Conservation (phyloP, 2,888 invertebrate genomes). For the Aphrophora alni region DNA sequence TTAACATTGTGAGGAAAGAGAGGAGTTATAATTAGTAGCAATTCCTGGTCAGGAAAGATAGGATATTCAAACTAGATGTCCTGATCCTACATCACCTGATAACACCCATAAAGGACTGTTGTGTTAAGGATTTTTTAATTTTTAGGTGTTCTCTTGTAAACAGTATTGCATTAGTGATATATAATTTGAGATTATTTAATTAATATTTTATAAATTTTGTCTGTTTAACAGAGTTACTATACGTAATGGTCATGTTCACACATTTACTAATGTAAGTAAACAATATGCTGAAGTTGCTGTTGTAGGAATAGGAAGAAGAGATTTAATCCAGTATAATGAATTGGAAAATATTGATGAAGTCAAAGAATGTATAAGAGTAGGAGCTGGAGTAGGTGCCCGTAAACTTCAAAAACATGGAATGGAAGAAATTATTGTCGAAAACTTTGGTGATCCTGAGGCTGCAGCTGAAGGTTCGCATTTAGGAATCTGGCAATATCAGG, state of each 20-base stretch:
- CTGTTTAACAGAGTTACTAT: background rate
- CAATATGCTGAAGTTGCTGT: slow-evolving; percentile 61
- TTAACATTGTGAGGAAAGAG: too few species aligned
- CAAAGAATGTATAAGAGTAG: slow-evolving; percentile 56
- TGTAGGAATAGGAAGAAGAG: slow-evolving; percentile 62
- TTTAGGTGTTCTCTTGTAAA: too few species aligned
- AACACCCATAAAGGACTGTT: too few species aligned
- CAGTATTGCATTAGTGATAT: too few species aligned
- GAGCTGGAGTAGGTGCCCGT: slow-evolving; percentile 57
- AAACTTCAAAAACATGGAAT: slow-evolving; percentile 58
- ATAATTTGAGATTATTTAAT: too few species aligned
- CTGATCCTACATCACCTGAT: too few species aligned
- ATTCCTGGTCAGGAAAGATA: too few species aligned
- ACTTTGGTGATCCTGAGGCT: slow-evolving; percentile 59
- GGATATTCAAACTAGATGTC: too few species aligned
- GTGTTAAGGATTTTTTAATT: too few species aligned
- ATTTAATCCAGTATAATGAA: slow-evolving; percentile 53
- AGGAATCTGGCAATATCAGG: slow-evolving; percentile 55
- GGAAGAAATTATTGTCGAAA: slow-evolving; percentile 59
- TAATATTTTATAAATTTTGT: too few species aligned
- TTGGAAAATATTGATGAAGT: slow-evolving; percentile 57
- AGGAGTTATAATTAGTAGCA: too few species aligned
- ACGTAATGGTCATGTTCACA: slow-evolving; percentile 10
- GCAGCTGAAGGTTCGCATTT: slow-evolving; percentile 60
- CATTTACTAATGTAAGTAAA: slow-evolving; percentile 8